These are phyloP conservation scores for Vanessa atalanta DNA, from an alignment of 1,140 invertebrate genomes.

Conservation along the genomic window DNA sequence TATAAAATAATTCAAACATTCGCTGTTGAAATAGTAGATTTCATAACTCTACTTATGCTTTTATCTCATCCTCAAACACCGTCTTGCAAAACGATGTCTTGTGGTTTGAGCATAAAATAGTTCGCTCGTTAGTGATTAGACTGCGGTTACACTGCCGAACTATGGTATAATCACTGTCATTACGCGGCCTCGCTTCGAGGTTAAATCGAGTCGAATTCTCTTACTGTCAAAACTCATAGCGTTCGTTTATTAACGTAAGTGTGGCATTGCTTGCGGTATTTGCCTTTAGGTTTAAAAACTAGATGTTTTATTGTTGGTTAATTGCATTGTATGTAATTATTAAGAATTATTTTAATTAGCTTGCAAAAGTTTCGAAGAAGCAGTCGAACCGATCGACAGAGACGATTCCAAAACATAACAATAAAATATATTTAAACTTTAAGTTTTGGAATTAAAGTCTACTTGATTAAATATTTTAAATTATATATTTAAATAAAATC, in stretches of 20 bases:
- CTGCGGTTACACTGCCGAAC: conserved; percentile 31
- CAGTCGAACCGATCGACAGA: too few relatives aligned
- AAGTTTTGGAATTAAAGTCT: too few relatives aligned
- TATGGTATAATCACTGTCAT: conserved; percentile 26
- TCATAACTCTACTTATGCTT: conserved; percentile 13
- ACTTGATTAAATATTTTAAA: too few relatives aligned
- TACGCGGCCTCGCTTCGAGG: conserved; percentile 21
- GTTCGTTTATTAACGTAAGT: conserved; percentile 3
- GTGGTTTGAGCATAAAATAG: conserved; percentile 14
- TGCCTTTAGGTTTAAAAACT: background rate
- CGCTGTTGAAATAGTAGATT: background rate
- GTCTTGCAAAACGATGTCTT: conserved; percentile 14
- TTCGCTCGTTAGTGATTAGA: conserved; percentile 28
- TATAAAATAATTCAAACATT: background rate
- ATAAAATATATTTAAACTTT: too few relatives aligned
- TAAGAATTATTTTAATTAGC: background rate
- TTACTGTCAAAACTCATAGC: conserved; percentile 5
- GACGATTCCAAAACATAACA: too few relatives aligned
- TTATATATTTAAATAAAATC: too few relatives aligned
- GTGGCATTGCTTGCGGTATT: background rate
- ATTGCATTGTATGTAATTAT: background rate
- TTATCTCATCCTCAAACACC: conserved; percentile 9
- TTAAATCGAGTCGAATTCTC: conserved; percentile 7
- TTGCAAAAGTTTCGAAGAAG: background rate
- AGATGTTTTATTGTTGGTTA: too few relatives aligned